Percentiles rank a stretch among this genome's conserved stretches.
Evolutionary conservation across 2,797 vertebrate species (phyloP).

Genomic region (Harpagifer antarcticus): DNA sequence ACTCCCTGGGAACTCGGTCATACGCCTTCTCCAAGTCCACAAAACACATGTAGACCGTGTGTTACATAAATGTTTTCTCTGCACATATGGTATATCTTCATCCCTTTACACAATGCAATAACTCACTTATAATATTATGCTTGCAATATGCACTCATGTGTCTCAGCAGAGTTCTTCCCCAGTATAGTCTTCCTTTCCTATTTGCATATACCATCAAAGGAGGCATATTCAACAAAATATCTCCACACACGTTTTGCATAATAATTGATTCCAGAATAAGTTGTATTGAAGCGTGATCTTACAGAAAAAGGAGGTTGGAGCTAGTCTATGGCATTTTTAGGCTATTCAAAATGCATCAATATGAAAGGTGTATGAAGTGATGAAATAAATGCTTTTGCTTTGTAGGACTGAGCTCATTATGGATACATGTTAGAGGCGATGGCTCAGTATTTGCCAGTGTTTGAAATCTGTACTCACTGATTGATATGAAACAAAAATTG

Average conservation of each 20-base stretch:
- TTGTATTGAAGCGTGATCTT: slow-evolving; percentile 6
- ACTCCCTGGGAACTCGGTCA: too few species aligned
- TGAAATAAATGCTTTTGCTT: background rate
- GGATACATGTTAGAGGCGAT: background rate
- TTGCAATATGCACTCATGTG: background rate
- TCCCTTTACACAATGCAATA: background rate
- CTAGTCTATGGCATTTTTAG: background rate
- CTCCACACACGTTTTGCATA: background rate
- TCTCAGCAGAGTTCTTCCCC: background rate
- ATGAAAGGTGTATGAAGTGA: background rate
- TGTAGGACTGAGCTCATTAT: background rate
- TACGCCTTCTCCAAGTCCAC: too few species aligned
- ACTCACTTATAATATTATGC: background rate
- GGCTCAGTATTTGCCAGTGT: background rate
- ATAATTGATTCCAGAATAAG: background rate
- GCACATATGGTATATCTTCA: background rate
- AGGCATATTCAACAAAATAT: background rate
- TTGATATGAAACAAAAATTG: too few species aligned
- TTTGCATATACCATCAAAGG: slow-evolving; percentile 1
- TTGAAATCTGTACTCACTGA: too few species aligned
- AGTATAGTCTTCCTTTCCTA: background rate
- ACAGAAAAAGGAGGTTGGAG: background rate
- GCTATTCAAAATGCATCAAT: background rate
- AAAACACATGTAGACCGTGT: background rate
- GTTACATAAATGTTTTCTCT: background rate